Evolutionary conservation across 2,797 vertebrate genomes (phyloP).

Genomic region (Aselliscus stoliczkanus): DNA sequence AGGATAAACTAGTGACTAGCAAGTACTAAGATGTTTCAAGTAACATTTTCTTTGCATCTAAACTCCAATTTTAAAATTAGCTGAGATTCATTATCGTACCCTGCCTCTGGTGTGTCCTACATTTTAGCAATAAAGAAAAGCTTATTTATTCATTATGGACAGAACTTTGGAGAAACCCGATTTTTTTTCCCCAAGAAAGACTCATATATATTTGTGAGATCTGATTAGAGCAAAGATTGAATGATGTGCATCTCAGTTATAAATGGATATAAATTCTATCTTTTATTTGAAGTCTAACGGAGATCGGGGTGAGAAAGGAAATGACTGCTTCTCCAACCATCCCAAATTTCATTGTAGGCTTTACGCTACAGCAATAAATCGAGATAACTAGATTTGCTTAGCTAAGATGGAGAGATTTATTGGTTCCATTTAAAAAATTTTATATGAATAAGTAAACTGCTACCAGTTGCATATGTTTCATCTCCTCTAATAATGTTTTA

Average conservation of each 20-base stretch:
- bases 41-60: slow-evolving; percentile 19
- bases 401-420: slow-evolving; percentile 68
- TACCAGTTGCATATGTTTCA: slow-evolving; percentile 67
- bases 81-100: background rate
- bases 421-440: slow-evolving; percentile 65
- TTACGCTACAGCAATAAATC: slow-evolving; percentile 61
- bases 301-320: slow-evolving; percentile 68
- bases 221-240: slow-evolving; percentile 67
- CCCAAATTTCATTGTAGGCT: slow-evolving; percentile 70
- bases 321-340: slow-evolving; percentile 55
- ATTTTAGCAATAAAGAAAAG: slow-evolving; percentile 44
- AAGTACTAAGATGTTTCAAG: background rate
- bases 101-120: background rate
- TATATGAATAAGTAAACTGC: slow-evolving; percentile 69
- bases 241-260: slow-evolving; percentile 62
- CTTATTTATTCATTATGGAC: slow-evolving; percentile 30
- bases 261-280: slow-evolving; percentile 71
- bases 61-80: slow-evolving; percentile 20
- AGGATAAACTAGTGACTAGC: background rate
- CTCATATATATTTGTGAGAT: slow-evolving; percentile 51
- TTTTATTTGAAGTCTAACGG: slow-evolving; percentile 56
- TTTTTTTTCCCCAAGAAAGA: background rate
- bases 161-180: background rate
- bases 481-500: slow-evolving; percentile 65
- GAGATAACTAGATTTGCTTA: slow-evolving; percentile 67